Base-by-base conservation (phyloP, 2,113 vertebrate species). In the Coptodon bakossiorum region DNA sequence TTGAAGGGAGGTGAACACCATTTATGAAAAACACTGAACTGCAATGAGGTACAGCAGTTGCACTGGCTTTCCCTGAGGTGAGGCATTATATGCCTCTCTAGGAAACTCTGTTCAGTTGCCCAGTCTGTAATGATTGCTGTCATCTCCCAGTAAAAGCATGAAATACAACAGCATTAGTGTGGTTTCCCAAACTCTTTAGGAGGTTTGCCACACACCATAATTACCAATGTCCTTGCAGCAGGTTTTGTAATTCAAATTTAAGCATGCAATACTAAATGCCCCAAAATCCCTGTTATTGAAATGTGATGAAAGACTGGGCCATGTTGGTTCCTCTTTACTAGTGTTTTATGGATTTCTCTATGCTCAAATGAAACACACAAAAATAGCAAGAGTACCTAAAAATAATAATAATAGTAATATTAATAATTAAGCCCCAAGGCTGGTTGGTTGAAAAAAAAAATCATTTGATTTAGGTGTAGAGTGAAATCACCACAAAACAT, bases 131-230 rank as follows among this genome's bases (percentile, higher is more conserved):
- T 82, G 40, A 38, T 36, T 66, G 4, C 81, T 87, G 84, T 61
- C 43, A 57, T 81, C 86, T 24, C 43, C 27, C n/a, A 63, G 43
- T 76, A 66, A 89, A 91, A 82, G 40, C 76, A 87, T 56, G 61
- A 87, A 73, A 85, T 80, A 84, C 59, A 38, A 71, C 68, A 80
- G 22, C 86, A 71, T 57, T 29, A 82, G n/a, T 87, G 78, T 73
- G 80, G 87, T 82, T 83, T 71, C 16, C 27, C 27, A 78, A 68
- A 83, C 38, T 57, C 45, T 86, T 48, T 48, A 40, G 76, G 88
- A 85, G 43, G 36, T 79, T 89, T 86, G 31, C 90, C 91, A 84
- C 83, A 40, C 12, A 9, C 87, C 50, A 89, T 84, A 89, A 93
- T 93, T 88, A 40, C 68, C 31, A 4, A 87, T 84, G 82, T 90